These are phyloP conservation scores for Episyrphus balteatus DNA, from an alignment of 1,140 invertebrate species.

Conservation along the genomic window DNA sequence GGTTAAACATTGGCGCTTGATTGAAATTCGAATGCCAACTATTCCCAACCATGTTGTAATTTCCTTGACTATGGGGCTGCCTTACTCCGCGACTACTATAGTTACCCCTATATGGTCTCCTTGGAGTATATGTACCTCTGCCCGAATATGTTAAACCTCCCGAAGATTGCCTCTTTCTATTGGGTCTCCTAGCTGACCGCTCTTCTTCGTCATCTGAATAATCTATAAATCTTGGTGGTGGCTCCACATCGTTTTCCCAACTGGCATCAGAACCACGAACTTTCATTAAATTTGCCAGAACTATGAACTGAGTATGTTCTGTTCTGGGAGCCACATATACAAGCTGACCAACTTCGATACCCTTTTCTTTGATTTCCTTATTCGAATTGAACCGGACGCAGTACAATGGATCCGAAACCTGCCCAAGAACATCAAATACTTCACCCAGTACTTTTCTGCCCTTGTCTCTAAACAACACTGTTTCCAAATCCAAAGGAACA, in stretches of 20 bases:
- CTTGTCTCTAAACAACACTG: slow-evolving; percentile 66
- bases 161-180: slow-evolving; percentile 11
- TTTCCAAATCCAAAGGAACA: slow-evolving; percentile 72
- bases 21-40: slow-evolving; percentile 35
- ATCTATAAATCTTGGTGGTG: slow-evolving; percentile 56
- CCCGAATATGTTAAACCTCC: slow-evolving; percentile 5
- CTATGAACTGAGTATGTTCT: slow-evolving; percentile 62
- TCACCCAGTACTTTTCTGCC: slow-evolving; percentile 60
- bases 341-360: slow-evolving; percentile 50
- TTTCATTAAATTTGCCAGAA: slow-evolving; percentile 58
- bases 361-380: slow-evolving; percentile 55
- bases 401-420: slow-evolving; percentile 65
- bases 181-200: slow-evolving; percentile 37
- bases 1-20: slow-evolving; percentile 3
- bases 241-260: slow-evolving; percentile 73
- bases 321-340: slow-evolving; percentile 71
- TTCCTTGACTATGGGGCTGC: background rate
- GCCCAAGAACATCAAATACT: slow-evolving; percentile 85
- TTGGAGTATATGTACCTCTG: slow-evolving; percentile 10
- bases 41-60: background rate
- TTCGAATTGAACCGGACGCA: slow-evolving; percentile 70
- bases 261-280: slow-evolving; percentile 71
- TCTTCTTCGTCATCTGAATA: slow-evolving; percentile 88
- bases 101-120: slow-evolving; percentile 9
- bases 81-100: slow-evolving; percentile 2